phyloP scores from a whole-genome alignment of 2,888 invertebrate genomes.

The Pterobdella sp. region DNA sequence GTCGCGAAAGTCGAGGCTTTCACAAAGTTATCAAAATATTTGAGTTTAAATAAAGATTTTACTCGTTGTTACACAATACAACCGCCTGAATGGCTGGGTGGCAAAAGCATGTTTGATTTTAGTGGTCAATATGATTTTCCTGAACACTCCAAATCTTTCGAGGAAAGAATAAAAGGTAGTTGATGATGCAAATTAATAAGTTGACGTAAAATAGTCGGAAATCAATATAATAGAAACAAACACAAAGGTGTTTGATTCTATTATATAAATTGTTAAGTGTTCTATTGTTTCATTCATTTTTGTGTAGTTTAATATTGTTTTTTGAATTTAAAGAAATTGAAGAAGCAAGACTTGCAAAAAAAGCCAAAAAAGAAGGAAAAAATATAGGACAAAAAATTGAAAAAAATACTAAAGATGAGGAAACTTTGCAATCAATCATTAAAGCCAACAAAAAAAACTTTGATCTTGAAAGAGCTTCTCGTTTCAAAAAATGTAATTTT shows the following conservation, averaged over 20 bases:
- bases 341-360: background rate
- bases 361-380: background rate
- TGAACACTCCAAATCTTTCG: constrained; percentile 25
- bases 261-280: background rate
- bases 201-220: too few relatives aligned
- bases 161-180: constrained; percentile 31
- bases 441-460: constrained; percentile 26
- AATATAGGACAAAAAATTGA: background rate
- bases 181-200: background rate
- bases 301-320: background rate
- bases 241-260: background rate
- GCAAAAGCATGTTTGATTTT: constrained; percentile 21
- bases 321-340: background rate
- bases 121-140: constrained; percentile 21
- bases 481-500: constrained; percentile 32
- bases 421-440: background rate
- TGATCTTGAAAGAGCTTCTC: constrained; percentile 33
- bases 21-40: background rate
- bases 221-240: too few relatives aligned
- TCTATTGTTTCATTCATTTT: background rate
- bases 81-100: constrained; percentile 34
- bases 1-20: too few relatives aligned
- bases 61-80: constrained; percentile 29
- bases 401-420: background rate
- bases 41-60: background rate